phyloP scores from a whole-genome alignment of 2,888 invertebrate species.

The Erebia ligea region DNA sequence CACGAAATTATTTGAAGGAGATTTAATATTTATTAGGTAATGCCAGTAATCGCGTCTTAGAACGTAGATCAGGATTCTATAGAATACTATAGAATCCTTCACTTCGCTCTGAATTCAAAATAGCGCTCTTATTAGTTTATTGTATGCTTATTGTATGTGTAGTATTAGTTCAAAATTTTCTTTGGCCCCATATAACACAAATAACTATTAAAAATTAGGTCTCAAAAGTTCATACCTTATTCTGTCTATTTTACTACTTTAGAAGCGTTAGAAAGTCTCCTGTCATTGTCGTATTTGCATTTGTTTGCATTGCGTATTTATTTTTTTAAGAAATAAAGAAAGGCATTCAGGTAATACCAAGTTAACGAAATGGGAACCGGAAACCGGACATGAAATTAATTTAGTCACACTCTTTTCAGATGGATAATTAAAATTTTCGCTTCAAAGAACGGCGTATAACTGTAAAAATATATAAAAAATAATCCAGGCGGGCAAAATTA shows the following conservation, averaged over 20 bases:
- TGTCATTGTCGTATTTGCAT: neutral
- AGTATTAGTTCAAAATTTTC: too few relatives aligned
- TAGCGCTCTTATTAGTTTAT: too few relatives aligned
- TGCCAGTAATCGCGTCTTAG: too few relatives aligned
- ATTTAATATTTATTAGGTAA: neutral
- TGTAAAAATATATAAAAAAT: slow-evolving; percentile 46
- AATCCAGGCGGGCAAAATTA: slow-evolving; percentile 64
- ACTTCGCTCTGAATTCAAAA: too few relatives aligned
- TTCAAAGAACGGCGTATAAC: slow-evolving; percentile 30
- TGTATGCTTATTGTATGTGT: too few relatives aligned
- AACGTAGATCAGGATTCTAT: too few relatives aligned
- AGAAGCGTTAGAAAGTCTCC: too few relatives aligned
- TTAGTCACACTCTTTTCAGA: slow-evolving; percentile 32
- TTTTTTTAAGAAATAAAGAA: neutral
- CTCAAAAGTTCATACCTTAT: too few relatives aligned
- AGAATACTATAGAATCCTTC: too few relatives aligned
- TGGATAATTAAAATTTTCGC: slow-evolving; percentile 38
- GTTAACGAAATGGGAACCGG: neutral
- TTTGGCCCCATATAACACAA: too few relatives aligned
- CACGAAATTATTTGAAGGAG: neutral
- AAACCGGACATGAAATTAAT: slow-evolving; percentile 6
- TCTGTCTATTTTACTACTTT: too few relatives aligned
- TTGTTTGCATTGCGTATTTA: neutral
- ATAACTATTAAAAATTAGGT: too few relatives aligned
- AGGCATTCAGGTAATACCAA: neutral